Evolutionary conservation across 2,113 vertebrate species (phyloP).

Genomic region (Muntiacus muntjak): DNA sequence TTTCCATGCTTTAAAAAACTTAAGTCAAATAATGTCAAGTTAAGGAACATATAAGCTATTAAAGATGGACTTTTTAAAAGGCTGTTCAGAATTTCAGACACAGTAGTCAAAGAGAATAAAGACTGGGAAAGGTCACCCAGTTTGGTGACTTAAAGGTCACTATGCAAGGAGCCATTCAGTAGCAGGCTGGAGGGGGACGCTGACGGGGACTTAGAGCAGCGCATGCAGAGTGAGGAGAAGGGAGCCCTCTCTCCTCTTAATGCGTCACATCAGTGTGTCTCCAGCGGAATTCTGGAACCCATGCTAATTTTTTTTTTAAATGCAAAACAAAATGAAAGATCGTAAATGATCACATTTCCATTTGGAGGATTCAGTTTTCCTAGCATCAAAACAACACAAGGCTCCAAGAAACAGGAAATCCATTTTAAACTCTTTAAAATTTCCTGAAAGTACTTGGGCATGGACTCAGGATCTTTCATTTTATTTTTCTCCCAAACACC

Average conservation of each 20-base stretch:
- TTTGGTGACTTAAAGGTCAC: neutral
- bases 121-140: neutral
- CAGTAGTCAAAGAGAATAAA: neutral
- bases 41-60: neutral
- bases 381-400: neutral
- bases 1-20: neutral
- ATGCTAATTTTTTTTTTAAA: neutral
- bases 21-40: neutral
- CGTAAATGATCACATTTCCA: neutral
- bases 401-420: neutral
- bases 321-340: neutral
- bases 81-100: neutral
- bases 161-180: neutral
- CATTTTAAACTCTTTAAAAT: neutral
- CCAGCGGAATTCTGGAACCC: neutral
- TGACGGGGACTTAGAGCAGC: neutral
- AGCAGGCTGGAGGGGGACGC: neutral
- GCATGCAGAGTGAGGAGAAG: accelerated
- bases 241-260: neutral
- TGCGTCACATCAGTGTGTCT: accelerated
- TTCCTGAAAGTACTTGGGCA: neutral
- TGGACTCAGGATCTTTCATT: neutral
- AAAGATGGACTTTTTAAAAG: neutral
- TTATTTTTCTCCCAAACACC: neutral
- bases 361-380: neutral